Evolutionary conservation across 2,113 vertebrate genomes (phyloP), one percentile per base, ranked within the genome.

Genomic region (Clarias batrachus): DNA sequence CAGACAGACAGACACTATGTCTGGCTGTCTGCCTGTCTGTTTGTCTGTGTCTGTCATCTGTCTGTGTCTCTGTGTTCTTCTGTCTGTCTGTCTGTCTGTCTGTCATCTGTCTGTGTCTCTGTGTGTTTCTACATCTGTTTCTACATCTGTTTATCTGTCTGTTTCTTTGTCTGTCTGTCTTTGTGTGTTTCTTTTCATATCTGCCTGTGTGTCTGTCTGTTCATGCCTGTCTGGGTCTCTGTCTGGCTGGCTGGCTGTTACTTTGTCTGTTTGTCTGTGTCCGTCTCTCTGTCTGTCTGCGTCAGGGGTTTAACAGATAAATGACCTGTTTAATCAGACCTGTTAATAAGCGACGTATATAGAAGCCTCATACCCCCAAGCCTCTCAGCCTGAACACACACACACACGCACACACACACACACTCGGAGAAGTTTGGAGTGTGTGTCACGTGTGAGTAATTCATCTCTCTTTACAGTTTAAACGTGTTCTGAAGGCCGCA

Each of bases 401-500:
- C 70, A 68, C 66, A 68, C 66, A 68, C 66, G 33, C 65, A 68
- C 65, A 70, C 27, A 33, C 30, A 33, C 23, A 56, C 54, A 59
- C 14, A 68, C 66, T 62, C 25, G 79, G 16, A 79, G 41, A 85
- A 56, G 77, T 52, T 80, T 30, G 59, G 56, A 83, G 70, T 33
- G 59, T n/a, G 60, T 84, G 65, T 84, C 52, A 68, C 12, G 14
- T 87, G 52, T 76, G 37, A 82, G n/a, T 65, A 4, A 41, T 57
- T 76, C 59, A 10, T 59, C 56, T 9, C 41, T 59, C 56, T 37
- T 48, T 77, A 25, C 48, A 16, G 62, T 85, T 65, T 59, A 56
- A 70, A 60, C 10, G 27, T 90, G 91, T 90, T 81, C 86, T 83
- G 91, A 91, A 85, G 66, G 80, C 66, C 80, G 88, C 89, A 85